Percentiles rank a stretch among this genome's conserved stretches.
These are phyloP conservation scores for Xestobium rufovillosum DNA, from an alignment of 2,888 invertebrate species.

Conservation along the genomic window DNA sequence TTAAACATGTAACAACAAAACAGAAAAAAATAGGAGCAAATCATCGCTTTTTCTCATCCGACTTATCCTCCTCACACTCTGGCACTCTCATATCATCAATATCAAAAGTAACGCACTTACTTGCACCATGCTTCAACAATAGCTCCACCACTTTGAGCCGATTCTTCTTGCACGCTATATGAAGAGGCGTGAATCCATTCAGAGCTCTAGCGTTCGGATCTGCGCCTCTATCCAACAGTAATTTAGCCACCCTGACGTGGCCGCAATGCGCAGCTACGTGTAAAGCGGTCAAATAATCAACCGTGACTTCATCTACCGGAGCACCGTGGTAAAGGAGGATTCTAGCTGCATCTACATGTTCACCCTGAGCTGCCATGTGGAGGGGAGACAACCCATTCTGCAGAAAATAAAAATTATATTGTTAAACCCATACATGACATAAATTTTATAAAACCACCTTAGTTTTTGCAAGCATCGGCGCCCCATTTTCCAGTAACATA, in stretches of 20 bases:
- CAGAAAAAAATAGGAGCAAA: too few relatives aligned
- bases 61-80: too few relatives aligned
- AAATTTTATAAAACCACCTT: conserved; percentile 59
- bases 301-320: conserved; percentile 97
- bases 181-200: conserved; percentile 96
- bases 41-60: too few relatives aligned
- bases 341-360: conserved; percentile 94
- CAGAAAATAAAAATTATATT: not conserved
- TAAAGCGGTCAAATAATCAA: conserved; percentile 93
- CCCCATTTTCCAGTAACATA: conserved; percentile 77
- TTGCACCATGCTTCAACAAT: conserved; percentile 89
- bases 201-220: conserved; percentile 93
- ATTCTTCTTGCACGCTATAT: conserved; percentile 99
- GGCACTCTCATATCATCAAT: too few relatives aligned
- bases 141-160: conserved; percentile 93
- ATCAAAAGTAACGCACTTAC: too few relatives aligned
- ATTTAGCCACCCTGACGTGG: conserved; percentile 86
- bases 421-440: not conserved
- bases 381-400: conserved; percentile 89
- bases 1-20: too few relatives aligned
- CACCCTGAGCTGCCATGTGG: conserved; percentile 98
- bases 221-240: conserved; percentile 88
- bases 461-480: conserved; percentile 91
- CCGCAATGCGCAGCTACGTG: conserved; percentile 95
- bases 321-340: conserved; percentile 88